Evolutionary conservation across 2,888 invertebrate species (phyloP).

Genomic region (Thecocarcelia acutangulata): DNA sequence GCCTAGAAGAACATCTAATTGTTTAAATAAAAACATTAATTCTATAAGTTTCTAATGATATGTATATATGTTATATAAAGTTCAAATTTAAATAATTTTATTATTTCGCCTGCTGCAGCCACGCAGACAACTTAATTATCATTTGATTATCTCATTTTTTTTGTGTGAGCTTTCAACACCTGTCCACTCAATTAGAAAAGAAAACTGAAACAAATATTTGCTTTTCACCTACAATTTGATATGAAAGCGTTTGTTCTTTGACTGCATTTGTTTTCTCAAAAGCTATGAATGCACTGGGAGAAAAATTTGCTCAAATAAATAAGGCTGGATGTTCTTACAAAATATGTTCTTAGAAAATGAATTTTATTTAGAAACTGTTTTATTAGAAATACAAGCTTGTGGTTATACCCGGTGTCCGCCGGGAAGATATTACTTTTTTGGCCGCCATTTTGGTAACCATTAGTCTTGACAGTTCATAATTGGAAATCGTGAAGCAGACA

Average conservation of each 20-base stretch:
- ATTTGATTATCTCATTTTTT: constrained; percentile 44
- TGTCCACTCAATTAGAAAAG: constrained; percentile 55
- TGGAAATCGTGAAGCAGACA: no score
- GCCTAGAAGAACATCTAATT: constrained; percentile 21
- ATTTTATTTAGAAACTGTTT: no score
- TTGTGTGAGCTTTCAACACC: constrained; percentile 64
- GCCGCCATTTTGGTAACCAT: no score
- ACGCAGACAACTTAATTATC: constrained; percentile 48
- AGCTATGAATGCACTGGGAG: constrained; percentile 5
- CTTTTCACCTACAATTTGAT: constrained; percentile 48
- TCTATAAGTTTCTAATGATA: constrained; percentile 34
- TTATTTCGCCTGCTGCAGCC: constrained; percentile 7
- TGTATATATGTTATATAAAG: neutral
- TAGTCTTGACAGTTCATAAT: no score
- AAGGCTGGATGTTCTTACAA: no score
- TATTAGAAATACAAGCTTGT: no score
- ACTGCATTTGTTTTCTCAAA: neutral
- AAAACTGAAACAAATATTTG: constrained; percentile 54
- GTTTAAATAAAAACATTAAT: constrained; percentile 22
- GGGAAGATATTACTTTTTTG: no score
- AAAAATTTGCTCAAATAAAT: neutral
- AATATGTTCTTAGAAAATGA: no score
- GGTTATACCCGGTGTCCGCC: no score
- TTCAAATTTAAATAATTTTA: constrained; percentile 4
- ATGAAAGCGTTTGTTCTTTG: neutral